Evolutionary conservation across 2,113 vertebrate genomes (phyloP), one percentile per base, ranked within the genome.

Genomic region (Tyto alba): DNA sequence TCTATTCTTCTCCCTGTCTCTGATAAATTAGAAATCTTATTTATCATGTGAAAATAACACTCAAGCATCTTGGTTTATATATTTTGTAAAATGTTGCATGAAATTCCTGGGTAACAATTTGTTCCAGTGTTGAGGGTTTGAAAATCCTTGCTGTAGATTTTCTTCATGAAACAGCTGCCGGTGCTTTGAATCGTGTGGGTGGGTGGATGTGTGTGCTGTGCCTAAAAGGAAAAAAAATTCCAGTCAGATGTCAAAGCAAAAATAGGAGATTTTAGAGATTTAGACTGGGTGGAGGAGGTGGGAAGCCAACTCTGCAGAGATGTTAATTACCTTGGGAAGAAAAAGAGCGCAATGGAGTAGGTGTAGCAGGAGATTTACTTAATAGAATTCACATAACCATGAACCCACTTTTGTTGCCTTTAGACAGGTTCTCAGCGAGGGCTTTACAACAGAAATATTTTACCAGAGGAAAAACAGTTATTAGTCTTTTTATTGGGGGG

Each of bases 211-310:
- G 94, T 97, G 79, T 96, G 85, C 95, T 96, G 91, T 93, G 87
- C 88, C 87, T 94, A 73, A 95, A 94, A 95, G 74, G 82, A 73
- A 89, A 91, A 90, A 95, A 89, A 84, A 57, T 2, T 88, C 74
- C 84, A 91, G 87, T 95, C 93, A 96, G 95, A 95, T 96, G 94
- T 97, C 96, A 96, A 96, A 97, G 96, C 93, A 97, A 93, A 97
- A 94, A 95, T 88, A 95, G 96, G 94, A 94, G 67, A 91, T 91
- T 96, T 91, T 71, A 34, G 91, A 97, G 92, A 83, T 96, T 96
- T 94, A 88, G 94, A 75, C 91, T 88, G 85, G 79, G 62, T 91
- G 89, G 94, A 94, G 81, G 95, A 95, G 74, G 91, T 93, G 89
- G 93, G 91, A 95, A 95, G 77, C 89, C 73, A 91, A 18, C 77